A percentile compares a stretch with the other conserved stretches of the same genome.
Conservation (phyloP, 2,888 invertebrate species). For the Orchesellides sinensis region DNA sequence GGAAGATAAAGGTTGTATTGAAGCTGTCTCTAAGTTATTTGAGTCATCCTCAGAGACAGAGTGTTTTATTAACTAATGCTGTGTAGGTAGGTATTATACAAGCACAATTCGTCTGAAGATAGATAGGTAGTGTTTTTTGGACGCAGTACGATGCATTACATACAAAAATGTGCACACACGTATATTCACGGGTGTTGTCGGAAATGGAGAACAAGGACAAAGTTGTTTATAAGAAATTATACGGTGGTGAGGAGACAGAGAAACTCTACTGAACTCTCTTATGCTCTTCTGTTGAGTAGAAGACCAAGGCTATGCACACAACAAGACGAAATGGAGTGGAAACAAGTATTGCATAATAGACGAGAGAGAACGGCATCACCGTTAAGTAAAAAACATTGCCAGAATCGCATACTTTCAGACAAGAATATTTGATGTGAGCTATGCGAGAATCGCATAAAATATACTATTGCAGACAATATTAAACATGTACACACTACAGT, state of each 20-base stretch:
- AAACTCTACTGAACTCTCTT: conserved; percentile 1
- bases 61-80: conserved; percentile 11
- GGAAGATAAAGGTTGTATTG: too few relatives aligned
- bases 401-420: background rate
- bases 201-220: conserved; percentile 69
- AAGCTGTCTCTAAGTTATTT: conserved; percentile 8
- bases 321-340: conserved; percentile 34
- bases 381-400: background rate
- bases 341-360: conserved; percentile 46
- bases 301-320: background rate
- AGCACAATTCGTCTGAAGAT: too few relatives aligned
- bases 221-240: conserved; percentile 65
- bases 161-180: conserved; percentile 14
- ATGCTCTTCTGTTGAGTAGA: too few relatives aligned
- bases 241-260: conserved; percentile 40
- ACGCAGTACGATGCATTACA: conserved; percentile 17
- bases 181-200: conserved; percentile 52
- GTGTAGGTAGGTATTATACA: background rate
- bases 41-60: background rate
- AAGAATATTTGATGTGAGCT: background rate
- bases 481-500: background rate
- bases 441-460: background rate
- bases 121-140: background rate
- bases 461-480: background rate
- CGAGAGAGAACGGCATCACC: conserved; percentile 1